Conservation (phyloP, 2,888 invertebrate genomes). For the Dolomedes plantarius region DNA sequence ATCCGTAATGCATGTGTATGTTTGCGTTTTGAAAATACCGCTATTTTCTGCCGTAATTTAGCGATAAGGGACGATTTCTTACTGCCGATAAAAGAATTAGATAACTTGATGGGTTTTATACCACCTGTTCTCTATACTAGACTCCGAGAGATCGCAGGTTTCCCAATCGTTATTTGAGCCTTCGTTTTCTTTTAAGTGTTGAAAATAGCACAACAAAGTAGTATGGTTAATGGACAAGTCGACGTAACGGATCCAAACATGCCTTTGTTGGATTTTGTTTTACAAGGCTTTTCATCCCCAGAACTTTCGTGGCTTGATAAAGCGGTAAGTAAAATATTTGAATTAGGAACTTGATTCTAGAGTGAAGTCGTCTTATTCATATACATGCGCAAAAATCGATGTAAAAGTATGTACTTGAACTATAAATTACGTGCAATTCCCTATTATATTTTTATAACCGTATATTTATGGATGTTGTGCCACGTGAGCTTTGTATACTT, state of each 20-base stretch:
- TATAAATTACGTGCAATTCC: too few relatives aligned
- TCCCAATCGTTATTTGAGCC: background rate
- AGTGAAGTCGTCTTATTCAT: too few relatives aligned
- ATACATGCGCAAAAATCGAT: too few relatives aligned
- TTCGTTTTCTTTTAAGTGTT: background rate
- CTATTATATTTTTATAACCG: too few relatives aligned
- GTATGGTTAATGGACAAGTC: conserved; percentile 38
- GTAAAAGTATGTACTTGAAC: too few relatives aligned
- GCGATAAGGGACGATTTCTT: background rate
- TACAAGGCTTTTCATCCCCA: conserved; percentile 55
- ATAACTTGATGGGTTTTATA: conserved; percentile 36
- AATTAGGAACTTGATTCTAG: too few relatives aligned
- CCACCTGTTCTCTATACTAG: conserved; percentile 27
- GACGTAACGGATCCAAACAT: conserved; percentile 12
- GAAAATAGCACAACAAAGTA: conserved; percentile 1
- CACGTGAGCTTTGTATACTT: too few relatives aligned
- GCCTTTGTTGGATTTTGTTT: conserved; percentile 46
- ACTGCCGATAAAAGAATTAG: background rate
- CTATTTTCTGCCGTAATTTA: conserved; percentile 20
- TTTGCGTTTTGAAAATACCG: conserved; percentile 36
- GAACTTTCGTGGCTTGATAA: conserved; percentile 52
- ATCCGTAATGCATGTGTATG: background rate
- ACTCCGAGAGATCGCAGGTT: background rate
- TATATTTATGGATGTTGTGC: too few relatives aligned
- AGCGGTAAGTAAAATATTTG: conserved; percentile 16